Evolutionary conservation across 2,888 invertebrate species (phyloP), one percentile per base, ranked within the genome.

Genomic region (Tipula vernalis): DNA sequence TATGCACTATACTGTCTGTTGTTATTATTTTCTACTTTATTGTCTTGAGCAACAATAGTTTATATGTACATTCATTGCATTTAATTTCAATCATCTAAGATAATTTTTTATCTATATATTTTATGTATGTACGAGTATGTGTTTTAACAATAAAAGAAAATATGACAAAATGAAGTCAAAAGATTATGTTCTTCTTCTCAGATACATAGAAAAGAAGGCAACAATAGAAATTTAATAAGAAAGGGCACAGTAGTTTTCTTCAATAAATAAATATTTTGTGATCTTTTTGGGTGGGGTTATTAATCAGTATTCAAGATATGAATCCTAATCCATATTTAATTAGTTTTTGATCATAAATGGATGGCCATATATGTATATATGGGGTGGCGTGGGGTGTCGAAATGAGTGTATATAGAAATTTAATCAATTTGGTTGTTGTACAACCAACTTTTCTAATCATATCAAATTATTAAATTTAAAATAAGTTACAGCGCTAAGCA

Each of bases 61-160:
- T 71, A n/a, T n/a, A n/a, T 51, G n/a, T 4, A 71, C 28, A 71
- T 28, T 28, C 28, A 71, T 71, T 71, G 71, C 71, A 71, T 71
- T 71, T 71, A 71, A 71, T 71, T 71, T 71, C 71, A 71, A 71
- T 71, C 71, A 71, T 71, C 71, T 71, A 71, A 71, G 71, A 71
- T 51, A 51, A 51, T 6, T 51, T 51, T 51, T 51, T 51, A 51
- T 71, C 71, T 28, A 10, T 71, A 71, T 28, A 28, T 51, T 71
- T 28, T 28, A 10, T 71, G 28, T 28, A 28, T 51, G 12, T 28
- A 71, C 71, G 39, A 39, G 39, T 39, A 71, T 71, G 71, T 71
- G 10, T 15, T 1, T 28, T 12, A 0, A 71, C 10, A 28, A 71
- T 2, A 71, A 28, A 51, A 15, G 15, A 51, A 51, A 51, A 71